A percentile compares a stretch with the other conserved stretches of the same genome.
phyloP scores from a whole-genome alignment of 1,140 invertebrate genomes.

The Leguminivora glycinivorella region DNA sequence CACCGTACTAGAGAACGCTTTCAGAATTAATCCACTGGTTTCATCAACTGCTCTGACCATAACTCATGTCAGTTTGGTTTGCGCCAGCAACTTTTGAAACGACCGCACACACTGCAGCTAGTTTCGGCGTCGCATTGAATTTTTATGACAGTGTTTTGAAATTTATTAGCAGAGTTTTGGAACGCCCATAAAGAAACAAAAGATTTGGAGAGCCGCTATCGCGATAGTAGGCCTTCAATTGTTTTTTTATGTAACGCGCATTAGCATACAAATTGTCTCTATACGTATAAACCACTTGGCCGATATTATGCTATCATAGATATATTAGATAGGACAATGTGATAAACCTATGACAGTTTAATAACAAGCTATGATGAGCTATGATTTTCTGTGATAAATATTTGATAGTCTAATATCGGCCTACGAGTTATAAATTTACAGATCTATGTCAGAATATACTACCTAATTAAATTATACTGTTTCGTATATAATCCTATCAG shows the following conservation, averaged over 20 bases:
- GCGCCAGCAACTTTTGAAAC: neutral
- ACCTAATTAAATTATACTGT: too few relatives aligned
- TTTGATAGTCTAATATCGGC: too few relatives aligned
- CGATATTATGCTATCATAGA: too few relatives aligned
- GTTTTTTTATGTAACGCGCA: neutral
- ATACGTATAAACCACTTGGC: too few relatives aligned
- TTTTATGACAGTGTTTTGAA: conserved; percentile 5
- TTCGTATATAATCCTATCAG: too few relatives aligned
- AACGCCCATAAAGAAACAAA: neutral
- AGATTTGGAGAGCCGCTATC: neutral
- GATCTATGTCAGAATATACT: too few relatives aligned
- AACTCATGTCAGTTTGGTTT: conserved; percentile 16
- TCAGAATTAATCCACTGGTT: conserved; percentile 4
- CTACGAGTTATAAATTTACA: too few relatives aligned
- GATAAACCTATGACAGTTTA: too few relatives aligned
- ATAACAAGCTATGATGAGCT: too few relatives aligned
- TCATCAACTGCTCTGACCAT: neutral
- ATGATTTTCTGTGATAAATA: too few relatives aligned
- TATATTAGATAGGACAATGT: too few relatives aligned
- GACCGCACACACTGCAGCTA: neutral
- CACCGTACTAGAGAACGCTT: neutral
- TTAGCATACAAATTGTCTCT: neutral
- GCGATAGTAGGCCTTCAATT: neutral
- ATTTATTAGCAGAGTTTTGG: neutral
- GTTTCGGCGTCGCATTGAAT: neutral